Base-by-base conservation (phyloP, 1,140 invertebrate genomes). In the Polypedilum pembai region DNA sequence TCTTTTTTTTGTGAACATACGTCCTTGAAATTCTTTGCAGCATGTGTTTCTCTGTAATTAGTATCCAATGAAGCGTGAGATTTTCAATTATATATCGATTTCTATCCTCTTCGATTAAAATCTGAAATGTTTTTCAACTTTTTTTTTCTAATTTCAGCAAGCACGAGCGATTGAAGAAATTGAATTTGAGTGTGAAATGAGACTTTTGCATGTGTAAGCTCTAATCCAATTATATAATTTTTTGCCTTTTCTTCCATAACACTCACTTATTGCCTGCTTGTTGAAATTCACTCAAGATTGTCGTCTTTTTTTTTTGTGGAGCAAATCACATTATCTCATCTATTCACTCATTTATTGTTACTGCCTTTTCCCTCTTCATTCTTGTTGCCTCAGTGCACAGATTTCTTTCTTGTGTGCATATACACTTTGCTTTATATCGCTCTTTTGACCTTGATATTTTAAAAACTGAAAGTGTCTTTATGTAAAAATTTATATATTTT, bases 381-480 rank as follows among this genome's bases (percentile, higher is more conserved):
- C 45, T 56, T 56, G 12, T n/a, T 56, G 45, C 12, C 45, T 56
- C 45, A 15, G 12, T 56, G 45, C 45, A 56, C 45, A 56, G 45
- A 56, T 56, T 56, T 56, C 45, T 56, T 56, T 56, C 45, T 56
- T 56, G 5, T 33, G 24, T 33, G 24, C 24, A 33, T 5, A 33
- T 33, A 33, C n/a, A 56, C n/a, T 56, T 56, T n/a, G 17, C n/a
- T 69, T 66, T 69, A 21, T 69, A 69, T 20, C 65, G 65, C 24
- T 18, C 65, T n/a, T n/a, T 18, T 56, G 65, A 69, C 65, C 65
- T 69, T 69, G 65, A 69, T 69, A 69, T 69, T 69, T 69, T 69
- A 69, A 69, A 69, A 69, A 69, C 20, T 69, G 65, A 69, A 69
- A 69, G 65, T 69, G 65, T 69, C 65, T 69, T 69, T 69, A 33